Evolutionary conservation across 2,797 vertebrate genomes (phyloP).

Genomic region (Galagoides demidoff): DNA sequence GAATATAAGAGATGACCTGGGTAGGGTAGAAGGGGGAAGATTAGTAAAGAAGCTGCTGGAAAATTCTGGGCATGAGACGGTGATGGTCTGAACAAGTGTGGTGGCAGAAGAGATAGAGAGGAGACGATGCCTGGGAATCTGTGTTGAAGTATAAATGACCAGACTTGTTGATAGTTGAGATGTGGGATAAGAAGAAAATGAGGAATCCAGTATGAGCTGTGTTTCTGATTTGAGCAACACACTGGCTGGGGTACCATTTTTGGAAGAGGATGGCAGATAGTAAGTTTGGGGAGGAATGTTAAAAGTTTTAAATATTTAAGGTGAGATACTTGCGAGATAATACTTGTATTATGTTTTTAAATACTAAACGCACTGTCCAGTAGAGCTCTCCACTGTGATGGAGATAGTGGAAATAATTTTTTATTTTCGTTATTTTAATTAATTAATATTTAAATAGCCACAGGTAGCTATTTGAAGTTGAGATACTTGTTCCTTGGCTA

Average conservation of each 20-base stretch:
- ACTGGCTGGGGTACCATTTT: background rate
- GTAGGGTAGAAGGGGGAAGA: background rate
- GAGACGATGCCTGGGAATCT: too few species aligned
- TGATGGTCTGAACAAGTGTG: background rate
- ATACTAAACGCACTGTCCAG: background rate
- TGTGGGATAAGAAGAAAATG: background rate
- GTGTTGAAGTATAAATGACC: background rate
- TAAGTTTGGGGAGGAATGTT: background rate
- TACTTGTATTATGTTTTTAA: too few species aligned
- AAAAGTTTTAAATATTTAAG: constrained; percentile 10
- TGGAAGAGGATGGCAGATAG: background rate
- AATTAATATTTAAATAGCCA: background rate
- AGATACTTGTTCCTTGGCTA: background rate
- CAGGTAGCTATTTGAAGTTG: background rate
- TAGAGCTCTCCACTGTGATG: background rate
- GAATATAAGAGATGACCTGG: background rate
- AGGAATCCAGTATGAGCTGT: background rate
- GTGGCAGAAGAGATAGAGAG: background rate
- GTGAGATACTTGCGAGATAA: background rate
- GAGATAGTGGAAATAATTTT: background rate
- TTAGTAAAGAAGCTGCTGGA: background rate
- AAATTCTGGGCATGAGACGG: background rate
- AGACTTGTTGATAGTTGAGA: background rate
- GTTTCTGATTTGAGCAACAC: background rate
- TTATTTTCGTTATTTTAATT: constrained; percentile 15